Evolutionary conservation across 2,888 invertebrate species (phyloP).

Genomic region (Callyntrura sp.): DNA sequence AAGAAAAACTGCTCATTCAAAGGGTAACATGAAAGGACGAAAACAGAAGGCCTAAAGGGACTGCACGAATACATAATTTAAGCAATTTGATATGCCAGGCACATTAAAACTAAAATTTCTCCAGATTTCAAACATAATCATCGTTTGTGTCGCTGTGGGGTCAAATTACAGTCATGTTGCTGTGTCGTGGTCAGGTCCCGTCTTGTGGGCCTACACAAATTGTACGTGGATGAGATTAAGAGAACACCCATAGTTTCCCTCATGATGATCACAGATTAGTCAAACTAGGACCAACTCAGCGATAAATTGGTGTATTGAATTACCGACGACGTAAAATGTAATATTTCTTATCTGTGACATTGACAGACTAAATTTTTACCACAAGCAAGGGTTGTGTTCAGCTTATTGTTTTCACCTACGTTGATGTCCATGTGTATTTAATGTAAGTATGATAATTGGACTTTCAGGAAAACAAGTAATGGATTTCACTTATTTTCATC

Average conservation of each 20-base stretch:
- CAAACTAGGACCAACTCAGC: neutral
- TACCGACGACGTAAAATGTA: too few species aligned
- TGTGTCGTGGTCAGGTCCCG: neutral
- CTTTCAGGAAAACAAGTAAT: too few species aligned
- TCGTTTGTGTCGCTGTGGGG: constrained; percentile 29
- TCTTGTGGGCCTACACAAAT: constrained; percentile 27
- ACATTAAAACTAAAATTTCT: constrained; percentile 22
- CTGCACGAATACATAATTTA: constrained; percentile 38
- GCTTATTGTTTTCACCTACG: neutral
- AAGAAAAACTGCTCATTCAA: neutral
- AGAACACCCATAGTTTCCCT: constrained; percentile 29
- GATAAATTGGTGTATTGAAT: neutral
- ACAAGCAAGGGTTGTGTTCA: neutral
- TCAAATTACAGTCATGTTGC: constrained; percentile 23
- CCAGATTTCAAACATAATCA: constrained; percentile 10
- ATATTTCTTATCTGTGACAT: too few species aligned
- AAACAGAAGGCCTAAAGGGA: constrained; percentile 11
- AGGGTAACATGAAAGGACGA: too few species aligned
- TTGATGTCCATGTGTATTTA: neutral
- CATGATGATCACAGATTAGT: constrained; percentile 15
- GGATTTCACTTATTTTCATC: too few species aligned
- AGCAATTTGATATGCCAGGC: constrained; percentile 48
- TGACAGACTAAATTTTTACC: too few species aligned
- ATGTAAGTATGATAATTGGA: too few species aligned
- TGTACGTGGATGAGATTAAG: neutral